Percentiles rank a stretch among this genome's conserved stretches.
Conservation (phyloP, 2,797 vertebrate genomes). For the Ciconia nigra region DNA sequence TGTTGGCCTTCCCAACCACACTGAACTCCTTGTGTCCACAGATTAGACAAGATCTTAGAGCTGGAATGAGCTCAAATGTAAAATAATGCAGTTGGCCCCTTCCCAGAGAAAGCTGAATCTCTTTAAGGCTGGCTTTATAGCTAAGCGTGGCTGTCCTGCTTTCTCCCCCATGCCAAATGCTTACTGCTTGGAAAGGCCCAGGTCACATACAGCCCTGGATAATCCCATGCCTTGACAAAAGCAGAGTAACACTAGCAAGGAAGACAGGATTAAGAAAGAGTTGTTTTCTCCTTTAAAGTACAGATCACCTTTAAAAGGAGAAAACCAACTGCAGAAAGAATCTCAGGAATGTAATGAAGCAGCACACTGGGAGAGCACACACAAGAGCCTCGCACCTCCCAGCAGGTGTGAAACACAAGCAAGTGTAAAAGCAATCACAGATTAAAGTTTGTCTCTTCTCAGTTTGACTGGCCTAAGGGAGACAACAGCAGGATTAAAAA, state of each 20-base stretch:
- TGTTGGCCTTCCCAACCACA: not conserved
- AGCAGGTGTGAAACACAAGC: slow-evolving; percentile 9
- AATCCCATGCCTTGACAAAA: not conserved
- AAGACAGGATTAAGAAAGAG: not conserved
- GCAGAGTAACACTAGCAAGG: not conserved
- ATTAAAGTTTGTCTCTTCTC: not conserved
- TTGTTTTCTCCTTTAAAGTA: not conserved
- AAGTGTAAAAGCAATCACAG: slow-evolving; percentile 19
- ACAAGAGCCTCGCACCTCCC: not conserved
- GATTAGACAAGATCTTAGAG: not conserved
- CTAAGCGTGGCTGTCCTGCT: not conserved
- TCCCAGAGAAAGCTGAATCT: not conserved
- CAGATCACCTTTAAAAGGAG: not conserved
- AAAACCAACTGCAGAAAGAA: not conserved
- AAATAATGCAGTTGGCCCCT: not conserved
- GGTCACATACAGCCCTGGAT: not conserved
- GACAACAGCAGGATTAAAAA: slow-evolving; percentile 10
- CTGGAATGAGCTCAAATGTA: not conserved
- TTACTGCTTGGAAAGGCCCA: not conserved
- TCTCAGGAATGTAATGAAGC: not conserved
- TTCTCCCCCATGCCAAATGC: not conserved
- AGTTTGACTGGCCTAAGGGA: slow-evolving; percentile 28
- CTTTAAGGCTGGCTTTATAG: not conserved
- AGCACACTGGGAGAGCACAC: not conserved
- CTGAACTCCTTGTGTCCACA: not conserved